These are phyloP conservation scores for Phaethornis superciliosus DNA, from an alignment of 2,113 vertebrate genomes.

Conservation along the genomic window DNA sequence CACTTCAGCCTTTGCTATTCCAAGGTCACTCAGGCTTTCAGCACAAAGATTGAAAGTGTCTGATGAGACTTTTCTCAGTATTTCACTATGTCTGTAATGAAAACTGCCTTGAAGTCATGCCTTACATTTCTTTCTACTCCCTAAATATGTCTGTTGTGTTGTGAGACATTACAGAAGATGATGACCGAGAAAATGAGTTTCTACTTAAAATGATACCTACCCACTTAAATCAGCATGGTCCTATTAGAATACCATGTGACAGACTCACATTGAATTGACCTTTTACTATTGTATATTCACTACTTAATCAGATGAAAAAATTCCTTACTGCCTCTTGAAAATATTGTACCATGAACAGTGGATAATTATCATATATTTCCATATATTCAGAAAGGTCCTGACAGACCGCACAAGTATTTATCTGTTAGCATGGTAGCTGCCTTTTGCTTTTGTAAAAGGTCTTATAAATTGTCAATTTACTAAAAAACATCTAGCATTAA, in stretches of 20 bases:
- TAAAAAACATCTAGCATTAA: background rate
- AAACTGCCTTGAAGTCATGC: slow-evolving; percentile 14
- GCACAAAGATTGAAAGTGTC: background rate
- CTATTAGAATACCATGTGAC: slow-evolving; percentile 1
- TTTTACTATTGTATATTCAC: slow-evolving; percentile 51
- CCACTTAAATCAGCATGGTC: background rate
- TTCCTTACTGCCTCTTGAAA: slow-evolving; percentile 40
- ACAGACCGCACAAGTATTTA: background rate
- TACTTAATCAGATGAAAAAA: slow-evolving; percentile 61
- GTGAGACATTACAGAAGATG: slow-evolving; percentile 28
- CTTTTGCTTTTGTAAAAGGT: background rate
- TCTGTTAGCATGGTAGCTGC: background rate
- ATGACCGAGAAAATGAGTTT: slow-evolving; percentile 36
- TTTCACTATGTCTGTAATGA: background rate
- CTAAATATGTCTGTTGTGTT: background rate
- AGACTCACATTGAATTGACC: slow-evolving; percentile 56
- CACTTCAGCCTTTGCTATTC: background rate
- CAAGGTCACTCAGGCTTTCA: background rate
- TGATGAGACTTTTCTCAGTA: background rate
- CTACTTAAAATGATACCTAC: slow-evolving; percentile 35
- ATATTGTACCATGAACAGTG: slow-evolving; percentile 4
- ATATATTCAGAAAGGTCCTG: slow-evolving; percentile 35
- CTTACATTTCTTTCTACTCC: background rate
- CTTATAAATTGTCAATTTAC: background rate
- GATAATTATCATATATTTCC: slow-evolving; percentile 63